Conservation (phyloP, 2,113 vertebrate species). For the Pardalotus punctatus region DNA sequence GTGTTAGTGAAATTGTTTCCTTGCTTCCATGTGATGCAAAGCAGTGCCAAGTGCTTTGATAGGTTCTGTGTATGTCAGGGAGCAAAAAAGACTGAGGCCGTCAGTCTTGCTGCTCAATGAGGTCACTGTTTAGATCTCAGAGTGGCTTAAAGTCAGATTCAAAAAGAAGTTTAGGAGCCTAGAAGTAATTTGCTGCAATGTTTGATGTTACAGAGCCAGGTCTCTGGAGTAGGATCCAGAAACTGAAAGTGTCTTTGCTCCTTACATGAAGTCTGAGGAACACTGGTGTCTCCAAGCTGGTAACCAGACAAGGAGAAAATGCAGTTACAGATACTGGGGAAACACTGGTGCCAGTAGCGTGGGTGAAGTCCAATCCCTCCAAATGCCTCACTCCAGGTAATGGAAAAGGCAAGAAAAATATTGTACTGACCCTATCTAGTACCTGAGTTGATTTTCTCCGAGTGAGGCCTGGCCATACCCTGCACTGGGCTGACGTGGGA, state of each 20-base stretch:
- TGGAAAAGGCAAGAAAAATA: neutral
- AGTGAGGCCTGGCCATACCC: neutral
- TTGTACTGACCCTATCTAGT: neutral
- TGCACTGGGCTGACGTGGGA: neutral
- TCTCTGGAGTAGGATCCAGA: neutral
- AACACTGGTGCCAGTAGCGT: too few species aligned
- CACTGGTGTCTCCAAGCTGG: neutral
- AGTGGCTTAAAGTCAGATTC: neutral
- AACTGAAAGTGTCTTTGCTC: neutral
- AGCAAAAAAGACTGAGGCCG: neutral
- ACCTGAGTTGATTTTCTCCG: neutral
- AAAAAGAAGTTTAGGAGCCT: neutral
- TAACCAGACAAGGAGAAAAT: neutral
- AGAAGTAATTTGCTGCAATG: neutral
- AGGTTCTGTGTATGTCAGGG: neutral
- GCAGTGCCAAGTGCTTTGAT: neutral
- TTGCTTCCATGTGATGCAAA: neutral
- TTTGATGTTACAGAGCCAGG: neutral
- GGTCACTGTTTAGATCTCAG: neutral
- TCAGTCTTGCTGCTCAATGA: neutral
- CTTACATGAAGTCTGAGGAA: neutral
- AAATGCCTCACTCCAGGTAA: neutral
- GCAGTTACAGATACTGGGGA: neutral
- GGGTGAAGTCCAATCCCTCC: neutral
- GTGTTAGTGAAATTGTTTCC: accelerated